These are phyloP conservation scores for Brachionus manjavacas DNA, from an alignment of 1,140 invertebrate genomes.

Conservation along the genomic window DNA sequence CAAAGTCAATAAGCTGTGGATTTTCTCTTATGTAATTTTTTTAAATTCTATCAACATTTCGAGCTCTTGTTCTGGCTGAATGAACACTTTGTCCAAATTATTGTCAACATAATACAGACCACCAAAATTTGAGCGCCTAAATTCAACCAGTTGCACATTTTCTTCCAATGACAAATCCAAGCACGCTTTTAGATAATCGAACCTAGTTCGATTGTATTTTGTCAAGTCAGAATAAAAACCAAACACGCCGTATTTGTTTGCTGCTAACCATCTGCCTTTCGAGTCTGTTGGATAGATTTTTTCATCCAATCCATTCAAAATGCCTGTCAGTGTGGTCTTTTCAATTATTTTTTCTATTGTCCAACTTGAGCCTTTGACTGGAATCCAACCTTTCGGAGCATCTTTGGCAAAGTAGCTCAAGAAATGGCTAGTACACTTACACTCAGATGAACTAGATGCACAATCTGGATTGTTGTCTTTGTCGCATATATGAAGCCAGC, in stretches of 20 bases:
- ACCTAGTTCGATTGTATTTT: slow-evolving; percentile 9
- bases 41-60: not conserved
- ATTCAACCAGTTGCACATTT: slow-evolving; percentile 37
- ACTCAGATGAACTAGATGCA: not conserved
- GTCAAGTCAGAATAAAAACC: not conserved
- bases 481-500: slow-evolving; percentile 38
- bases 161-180: slow-evolving; percentile 11
- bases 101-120: not conserved
- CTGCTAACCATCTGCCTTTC: not conserved
- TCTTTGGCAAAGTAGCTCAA: slow-evolving; percentile 31
- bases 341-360: slow-evolving; percentile 14
- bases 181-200: not conserved
- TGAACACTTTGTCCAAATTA: not conserved
- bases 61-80: not conserved
- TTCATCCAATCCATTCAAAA: not conserved
- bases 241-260: not conserved
- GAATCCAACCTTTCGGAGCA: not conserved
- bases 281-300: slow-evolving; percentile 33
- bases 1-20: slow-evolving; percentile 28
- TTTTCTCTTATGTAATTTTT: not conserved
- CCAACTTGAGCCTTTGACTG: slow-evolving; percentile 34
- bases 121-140: slow-evolving; percentile 2
- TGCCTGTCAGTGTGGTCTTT: slow-evolving; percentile 9
- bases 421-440: not conserved
- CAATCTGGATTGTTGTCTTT: not conserved